A percentile compares a stretch with the other conserved stretches of the same genome.
These are phyloP conservation scores for Halcyon badia DNA, from an alignment of 2,797 vertebrate species.

Conservation along the genomic window DNA sequence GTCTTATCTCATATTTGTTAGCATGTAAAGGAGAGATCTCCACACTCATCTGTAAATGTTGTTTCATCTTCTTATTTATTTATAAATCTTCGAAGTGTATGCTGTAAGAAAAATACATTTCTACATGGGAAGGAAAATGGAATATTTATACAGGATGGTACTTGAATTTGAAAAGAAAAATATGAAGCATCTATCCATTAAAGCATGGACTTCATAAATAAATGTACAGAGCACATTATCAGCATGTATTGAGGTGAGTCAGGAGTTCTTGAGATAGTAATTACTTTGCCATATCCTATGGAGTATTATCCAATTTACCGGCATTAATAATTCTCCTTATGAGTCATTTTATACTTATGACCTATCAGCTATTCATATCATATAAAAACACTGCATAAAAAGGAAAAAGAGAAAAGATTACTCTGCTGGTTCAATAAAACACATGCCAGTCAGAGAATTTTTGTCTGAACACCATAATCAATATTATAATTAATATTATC, in stretches of 20 bases:
- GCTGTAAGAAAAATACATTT: neutral
- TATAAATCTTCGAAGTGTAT: neutral
- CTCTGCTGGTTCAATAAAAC: neutral
- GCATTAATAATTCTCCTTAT: slow-evolving; percentile 17
- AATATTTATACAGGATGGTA: neutral
- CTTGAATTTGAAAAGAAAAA: neutral
- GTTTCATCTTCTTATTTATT: neutral
- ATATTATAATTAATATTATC: neutral
- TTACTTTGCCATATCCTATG: neutral
- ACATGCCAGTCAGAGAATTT: neutral
- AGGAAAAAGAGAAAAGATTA: neutral
- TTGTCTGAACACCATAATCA: neutral
- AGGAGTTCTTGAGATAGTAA: neutral
- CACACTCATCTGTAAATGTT: neutral
- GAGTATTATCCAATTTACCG: neutral
- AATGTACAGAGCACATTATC: neutral
- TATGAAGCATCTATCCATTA: neutral
- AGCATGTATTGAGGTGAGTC: neutral
- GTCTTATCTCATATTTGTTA: neutral
- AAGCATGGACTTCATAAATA: neutral
- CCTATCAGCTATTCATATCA: neutral
- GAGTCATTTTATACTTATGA: neutral
- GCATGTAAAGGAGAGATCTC: neutral
- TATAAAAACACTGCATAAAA: neutral
- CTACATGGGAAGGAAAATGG: neutral